Conservation (phyloP, 2,888 invertebrate species). For the Zaprionus bogoriensis region DNA sequence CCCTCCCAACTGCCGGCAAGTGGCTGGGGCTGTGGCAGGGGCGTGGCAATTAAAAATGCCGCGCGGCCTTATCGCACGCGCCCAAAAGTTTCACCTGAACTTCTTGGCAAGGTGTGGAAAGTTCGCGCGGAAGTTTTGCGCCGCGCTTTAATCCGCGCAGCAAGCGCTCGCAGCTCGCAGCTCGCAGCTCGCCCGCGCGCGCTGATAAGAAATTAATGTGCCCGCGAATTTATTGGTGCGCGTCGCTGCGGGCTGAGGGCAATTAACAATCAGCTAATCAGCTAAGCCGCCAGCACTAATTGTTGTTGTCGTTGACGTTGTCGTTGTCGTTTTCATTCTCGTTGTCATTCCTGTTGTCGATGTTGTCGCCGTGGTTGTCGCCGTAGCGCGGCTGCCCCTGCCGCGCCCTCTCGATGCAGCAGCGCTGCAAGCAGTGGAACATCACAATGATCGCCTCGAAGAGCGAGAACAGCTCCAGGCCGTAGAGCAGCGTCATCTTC, state of each 20-base stretch:
- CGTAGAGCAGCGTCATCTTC: neutral
- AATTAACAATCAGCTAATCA: conserved; percentile 67
- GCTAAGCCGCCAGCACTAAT: conserved; percentile 50
- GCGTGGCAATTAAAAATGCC: conserved; percentile 76
- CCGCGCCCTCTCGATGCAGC: too few species aligned
- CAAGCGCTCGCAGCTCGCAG: too few species aligned
- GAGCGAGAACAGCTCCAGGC: conserved; percentile 1
- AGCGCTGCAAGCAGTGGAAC: neutral
- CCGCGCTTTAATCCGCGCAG: too few species aligned
- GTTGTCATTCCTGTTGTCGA: too few species aligned
- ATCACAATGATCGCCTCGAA: neutral
- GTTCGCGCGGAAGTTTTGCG: conserved; percentile 38
- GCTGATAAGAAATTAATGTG: conserved; percentile 73
- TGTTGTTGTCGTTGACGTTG: too few species aligned
- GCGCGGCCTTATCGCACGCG: conserved; percentile 70
- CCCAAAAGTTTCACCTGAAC: conserved; percentile 54
- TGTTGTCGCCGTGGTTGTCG: too few species aligned
- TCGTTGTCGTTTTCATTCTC: too few species aligned
- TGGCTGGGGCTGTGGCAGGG: too few species aligned
- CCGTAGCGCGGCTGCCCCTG: too few species aligned
- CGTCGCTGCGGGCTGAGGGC: conserved; percentile 51
- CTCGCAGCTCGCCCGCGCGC: too few species aligned
- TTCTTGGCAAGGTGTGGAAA: too few species aligned
- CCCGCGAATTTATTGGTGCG: conserved; percentile 67
- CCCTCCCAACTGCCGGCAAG: too few species aligned